These are phyloP conservation scores for Spheniscus humboldti DNA, from an alignment of 2,797 vertebrate species.

Conservation along the genomic window DNA sequence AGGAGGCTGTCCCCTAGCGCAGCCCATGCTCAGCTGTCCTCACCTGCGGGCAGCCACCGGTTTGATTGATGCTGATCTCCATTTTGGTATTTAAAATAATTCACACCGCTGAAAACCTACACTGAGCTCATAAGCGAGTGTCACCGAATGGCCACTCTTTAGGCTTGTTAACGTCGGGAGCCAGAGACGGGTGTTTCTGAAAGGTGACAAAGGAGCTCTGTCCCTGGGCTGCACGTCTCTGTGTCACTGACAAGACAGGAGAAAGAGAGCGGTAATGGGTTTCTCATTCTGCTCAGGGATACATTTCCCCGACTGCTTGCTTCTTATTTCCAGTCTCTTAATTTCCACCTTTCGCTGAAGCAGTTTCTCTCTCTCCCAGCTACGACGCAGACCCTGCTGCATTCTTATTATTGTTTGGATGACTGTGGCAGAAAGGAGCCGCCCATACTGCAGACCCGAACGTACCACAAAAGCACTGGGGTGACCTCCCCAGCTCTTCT, in stretches of 20 bases:
- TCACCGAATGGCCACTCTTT: neutral
- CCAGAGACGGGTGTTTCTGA: neutral
- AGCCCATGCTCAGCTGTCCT: neutral
- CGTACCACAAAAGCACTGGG: fast-evolving
- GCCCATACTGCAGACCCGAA: neutral
- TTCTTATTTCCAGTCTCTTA: neutral
- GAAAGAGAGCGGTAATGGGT: neutral
- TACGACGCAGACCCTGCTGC: neutral
- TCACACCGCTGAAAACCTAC: neutral
- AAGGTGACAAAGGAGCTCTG: conserved; percentile 48
- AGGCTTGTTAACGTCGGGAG: conserved; percentile 15
- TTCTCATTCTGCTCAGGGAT: conserved; percentile 38
- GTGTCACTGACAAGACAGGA: conserved; percentile 1
- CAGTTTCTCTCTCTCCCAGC: neutral
- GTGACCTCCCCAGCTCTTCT: neutral
- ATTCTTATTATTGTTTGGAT: neutral
- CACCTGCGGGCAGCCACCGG: neutral
- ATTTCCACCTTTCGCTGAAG: neutral
- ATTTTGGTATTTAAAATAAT: neutral
- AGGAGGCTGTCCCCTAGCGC: neutral
- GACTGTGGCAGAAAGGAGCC: neutral
- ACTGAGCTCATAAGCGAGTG: neutral
- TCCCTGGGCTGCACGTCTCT: neutral
- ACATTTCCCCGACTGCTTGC: neutral
- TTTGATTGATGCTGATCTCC: neutral